phyloP scores from a whole-genome alignment of 2,888 invertebrate species.

The Latrodectus hesperus region DNA sequence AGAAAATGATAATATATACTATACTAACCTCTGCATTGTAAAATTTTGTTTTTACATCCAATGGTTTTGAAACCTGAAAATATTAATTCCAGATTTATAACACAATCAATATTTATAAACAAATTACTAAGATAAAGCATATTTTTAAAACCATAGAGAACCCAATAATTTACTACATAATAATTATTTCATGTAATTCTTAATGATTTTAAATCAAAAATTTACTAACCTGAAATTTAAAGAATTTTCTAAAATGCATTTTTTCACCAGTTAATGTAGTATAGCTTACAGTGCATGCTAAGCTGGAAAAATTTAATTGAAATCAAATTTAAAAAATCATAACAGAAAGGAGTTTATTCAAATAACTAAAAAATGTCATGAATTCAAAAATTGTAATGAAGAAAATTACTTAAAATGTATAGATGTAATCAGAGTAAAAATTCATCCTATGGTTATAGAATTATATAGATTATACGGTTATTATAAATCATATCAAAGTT shows the following conservation, averaged over 20 bases:
- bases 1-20: neutral
- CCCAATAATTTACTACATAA: too few relatives aligned
- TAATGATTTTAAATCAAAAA: too few relatives aligned
- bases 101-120: too few relatives aligned
- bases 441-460: too few relatives aligned
- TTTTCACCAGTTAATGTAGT: constrained; percentile 83
- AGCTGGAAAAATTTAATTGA: constrained; percentile 76
- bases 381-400: too few relatives aligned
- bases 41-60: constrained; percentile 99
- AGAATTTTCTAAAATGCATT: constrained; percentile 95
- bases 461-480: too few relatives aligned
- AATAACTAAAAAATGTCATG: neutral
- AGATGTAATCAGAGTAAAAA: too few relatives aligned
- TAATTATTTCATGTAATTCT: too few relatives aligned
- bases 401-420: too few relatives aligned
- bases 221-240: constrained; percentile 84
- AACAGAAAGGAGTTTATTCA: neutral
- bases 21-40: constrained; percentile 88
- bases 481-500: too few relatives aligned
- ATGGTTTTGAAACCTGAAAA: constrained; percentile 86
- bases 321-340: constrained; percentile 72
- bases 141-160: too few relatives aligned
- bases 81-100: constrained; percentile 74
- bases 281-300: constrained; percentile 97
- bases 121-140: too few relatives aligned